Base-by-base conservation (phyloP, 2,888 invertebrate species). In the Lochmaea capreae region DNA sequence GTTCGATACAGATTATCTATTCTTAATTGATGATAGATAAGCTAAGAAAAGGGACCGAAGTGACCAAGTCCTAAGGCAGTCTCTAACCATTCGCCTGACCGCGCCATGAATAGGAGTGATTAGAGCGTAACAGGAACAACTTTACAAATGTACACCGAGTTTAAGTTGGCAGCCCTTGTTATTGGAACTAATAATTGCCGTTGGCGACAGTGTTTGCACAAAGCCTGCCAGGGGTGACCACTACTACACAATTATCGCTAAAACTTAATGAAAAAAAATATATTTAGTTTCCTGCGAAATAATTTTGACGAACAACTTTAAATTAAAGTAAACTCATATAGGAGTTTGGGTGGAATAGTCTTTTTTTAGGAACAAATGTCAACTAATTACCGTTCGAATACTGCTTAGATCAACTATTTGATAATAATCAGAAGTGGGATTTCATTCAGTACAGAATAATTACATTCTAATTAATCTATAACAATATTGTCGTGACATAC, bases 181-280 rank as follows among this genome's bases (percentile, higher is more conserved):
- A 84, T 85, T 84, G 83, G 84, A 85, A 85, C 85, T 85, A 85
- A 85, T 85, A 85, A 85, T 82, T 77, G 84, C 84, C 84, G 79
- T 79, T 74, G 80, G 83, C 82, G 78, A 78, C 81, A 79, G 77
- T 84, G 84, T 84, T 83, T 83, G 81, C 81, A 80, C 81, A 78
- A 80, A 77, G 76, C 76, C 65, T 59, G 63, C 58, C 39, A 18
- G 65, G 82, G 82, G 80, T 82, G 82, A 80, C 83, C 82, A 80
- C 81, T 81, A 80, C 81, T 81, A 72, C 61, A 39, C 78, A 82
- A 81, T 82, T 83, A 82, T 82, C 81, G 72, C 79, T 67, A 71
- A 73, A 71, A 71, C 71, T 69, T 75, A 14, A 9, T 18, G 49
- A n/a, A 46, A 67, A 71, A 67, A 72, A 72, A 72, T 8, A 57